Percentiles rank a stretch among this genome's conserved stretches.
These are phyloP conservation scores for Apodemia zela DNA, from an alignment of 2,888 invertebrate genomes.

Conservation along the genomic window DNA sequence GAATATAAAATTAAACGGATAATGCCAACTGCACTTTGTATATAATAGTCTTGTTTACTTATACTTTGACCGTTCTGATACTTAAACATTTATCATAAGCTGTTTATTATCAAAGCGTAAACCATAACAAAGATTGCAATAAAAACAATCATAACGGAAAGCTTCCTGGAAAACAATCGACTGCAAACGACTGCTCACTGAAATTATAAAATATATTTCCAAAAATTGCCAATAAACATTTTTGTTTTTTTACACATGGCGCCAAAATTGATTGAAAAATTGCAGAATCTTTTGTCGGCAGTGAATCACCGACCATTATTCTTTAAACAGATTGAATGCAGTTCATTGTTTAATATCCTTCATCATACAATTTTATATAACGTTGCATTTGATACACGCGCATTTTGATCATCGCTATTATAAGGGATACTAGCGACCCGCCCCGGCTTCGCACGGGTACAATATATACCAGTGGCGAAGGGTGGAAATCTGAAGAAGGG, in stretches of 20 bases:
- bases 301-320: neutral
- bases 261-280: neutral
- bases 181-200: neutral
- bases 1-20: too few species aligned
- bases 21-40: too few species aligned
- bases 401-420: too few species aligned
- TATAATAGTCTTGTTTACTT: too few species aligned
- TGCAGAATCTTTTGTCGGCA: neutral
- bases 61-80: too few species aligned
- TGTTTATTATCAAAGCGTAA: neutral
- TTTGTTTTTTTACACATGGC: slow-evolving; percentile 3
- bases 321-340: neutral
- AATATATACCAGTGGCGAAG: too few species aligned
- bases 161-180: neutral
- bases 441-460: too few species aligned
- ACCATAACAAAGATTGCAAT: neutral
- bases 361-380: too few species aligned
- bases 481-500: too few species aligned
- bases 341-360: neutral
- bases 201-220: slow-evolving; percentile 4
- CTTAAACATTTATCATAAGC: neutral
- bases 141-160: neutral
- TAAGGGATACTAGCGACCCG: too few species aligned
- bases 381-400: too few species aligned
- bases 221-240: neutral